Evolutionary conservation across 2,113 vertebrate genomes (phyloP).

Genomic region (Peucedramus taeniatus): DNA sequence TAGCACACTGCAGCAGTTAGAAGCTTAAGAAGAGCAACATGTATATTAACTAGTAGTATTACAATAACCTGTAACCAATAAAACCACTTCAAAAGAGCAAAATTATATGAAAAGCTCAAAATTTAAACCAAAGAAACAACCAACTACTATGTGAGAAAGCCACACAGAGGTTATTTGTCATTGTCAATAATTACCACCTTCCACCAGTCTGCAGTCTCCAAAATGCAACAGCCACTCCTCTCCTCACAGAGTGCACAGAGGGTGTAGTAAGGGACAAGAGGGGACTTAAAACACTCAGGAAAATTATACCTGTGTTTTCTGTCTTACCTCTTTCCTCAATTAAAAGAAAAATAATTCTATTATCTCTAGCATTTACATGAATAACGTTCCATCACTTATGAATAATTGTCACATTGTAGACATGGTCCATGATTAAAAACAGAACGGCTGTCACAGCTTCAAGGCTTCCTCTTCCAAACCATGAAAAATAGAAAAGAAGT

Average conservation of each 20-base stretch:
- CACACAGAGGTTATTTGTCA: not conserved
- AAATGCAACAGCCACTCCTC: not conserved
- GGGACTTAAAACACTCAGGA: not conserved
- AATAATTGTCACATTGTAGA: not conserved
- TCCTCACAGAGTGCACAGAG: not conserved
- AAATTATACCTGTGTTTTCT: not conserved
- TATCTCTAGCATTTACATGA: not conserved
- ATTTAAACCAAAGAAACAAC: not conserved
- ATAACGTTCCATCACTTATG: not conserved
- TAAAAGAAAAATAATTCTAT: not conserved
- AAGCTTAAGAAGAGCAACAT: not conserved
- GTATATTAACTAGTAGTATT: not conserved
- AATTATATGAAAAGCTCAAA: not conserved
- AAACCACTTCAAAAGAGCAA: not conserved
- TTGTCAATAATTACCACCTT: not conserved
- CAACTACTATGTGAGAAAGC: not conserved
- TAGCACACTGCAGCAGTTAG: not conserved
- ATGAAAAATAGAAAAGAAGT: not conserved
- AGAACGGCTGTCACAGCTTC: not conserved
- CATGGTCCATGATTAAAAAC: not conserved
- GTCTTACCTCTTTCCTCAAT: not conserved
- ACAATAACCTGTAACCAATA: not conserved
- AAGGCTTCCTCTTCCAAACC: not conserved
- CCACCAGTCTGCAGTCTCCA: not conserved
- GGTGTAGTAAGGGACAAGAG: not conserved